phyloP scores from a whole-genome alignment of 2,797 vertebrate species.

The Anas capensis region DNA sequence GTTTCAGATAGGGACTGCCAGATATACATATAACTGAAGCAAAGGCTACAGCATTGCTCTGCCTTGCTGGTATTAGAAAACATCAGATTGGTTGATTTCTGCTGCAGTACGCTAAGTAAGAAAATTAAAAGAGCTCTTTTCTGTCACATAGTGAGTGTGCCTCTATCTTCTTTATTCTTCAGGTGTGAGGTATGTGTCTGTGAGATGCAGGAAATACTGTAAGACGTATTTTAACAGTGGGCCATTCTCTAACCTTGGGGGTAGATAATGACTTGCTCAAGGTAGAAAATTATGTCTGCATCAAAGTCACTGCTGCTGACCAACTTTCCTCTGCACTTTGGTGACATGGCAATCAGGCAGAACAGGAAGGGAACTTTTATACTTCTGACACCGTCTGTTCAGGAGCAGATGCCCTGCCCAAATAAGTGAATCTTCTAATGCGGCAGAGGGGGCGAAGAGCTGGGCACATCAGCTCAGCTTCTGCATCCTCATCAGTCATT shows the following conservation, averaged over 20 bases:
- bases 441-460: rapidly evolving
- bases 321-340: neutral
- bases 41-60: neutral
- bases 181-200: neutral
- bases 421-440: neutral
- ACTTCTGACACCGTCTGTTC: neutral
- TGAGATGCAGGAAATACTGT: neutral
- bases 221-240: neutral
- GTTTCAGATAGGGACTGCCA: neutral
- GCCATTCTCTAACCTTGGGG: neutral
- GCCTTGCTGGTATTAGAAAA: neutral
- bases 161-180: neutral
- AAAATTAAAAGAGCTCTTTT: neutral
- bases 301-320: neutral
- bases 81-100: neutral
- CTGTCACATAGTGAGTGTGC: neutral
- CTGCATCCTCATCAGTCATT: neutral
- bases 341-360: neutral
- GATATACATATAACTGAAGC: neutral
- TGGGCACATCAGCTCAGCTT: neutral
- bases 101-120: neutral
- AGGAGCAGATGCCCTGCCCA: neutral
- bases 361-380: neutral
- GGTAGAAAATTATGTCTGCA: neutral
- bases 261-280: neutral